Evolutionary conservation across 2,113 vertebrate genomes (phyloP).

Genomic region (Atherinomorus stipes): DNA sequence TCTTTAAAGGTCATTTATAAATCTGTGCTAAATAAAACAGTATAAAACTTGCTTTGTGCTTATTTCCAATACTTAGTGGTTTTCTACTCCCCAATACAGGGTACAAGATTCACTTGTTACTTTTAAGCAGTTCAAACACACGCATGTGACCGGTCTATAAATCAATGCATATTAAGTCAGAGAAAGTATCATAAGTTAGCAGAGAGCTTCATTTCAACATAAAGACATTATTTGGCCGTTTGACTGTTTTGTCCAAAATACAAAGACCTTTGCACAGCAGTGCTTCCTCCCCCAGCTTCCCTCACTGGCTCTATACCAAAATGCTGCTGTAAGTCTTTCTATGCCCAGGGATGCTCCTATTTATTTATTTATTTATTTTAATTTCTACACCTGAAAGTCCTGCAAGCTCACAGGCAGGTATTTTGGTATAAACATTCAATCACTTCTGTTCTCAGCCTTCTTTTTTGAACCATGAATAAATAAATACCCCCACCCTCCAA

Average conservation of each 20-base stretch:
- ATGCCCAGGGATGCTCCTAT: slow-evolving; percentile 1
- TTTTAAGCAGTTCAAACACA: too few species aligned
- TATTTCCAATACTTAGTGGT: too few species aligned
- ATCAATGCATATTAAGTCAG: too few species aligned
- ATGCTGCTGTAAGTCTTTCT: slow-evolving; percentile 22
- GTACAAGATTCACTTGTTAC: too few species aligned
- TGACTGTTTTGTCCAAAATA: background rate
- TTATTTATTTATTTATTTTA: background rate
- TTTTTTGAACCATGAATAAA: slow-evolving; percentile 18
- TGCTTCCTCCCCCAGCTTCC: background rate
- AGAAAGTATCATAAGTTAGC: background rate
- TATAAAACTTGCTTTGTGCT: too few species aligned
- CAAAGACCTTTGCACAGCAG: background rate
- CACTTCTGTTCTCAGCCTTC: slow-evolving; percentile 16
- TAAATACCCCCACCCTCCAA: too few species aligned
- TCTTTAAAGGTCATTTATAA: too few species aligned
- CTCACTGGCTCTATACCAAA: slow-evolving; percentile 34
- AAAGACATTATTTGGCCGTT: background rate
- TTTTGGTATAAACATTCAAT: slow-evolving; percentile 7
- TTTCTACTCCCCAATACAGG: too few species aligned
- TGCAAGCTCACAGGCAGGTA: slow-evolving; percentile 9
- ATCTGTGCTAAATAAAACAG: too few species aligned
- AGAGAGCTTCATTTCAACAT: background rate
- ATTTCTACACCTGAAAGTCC: slow-evolving; percentile 33
- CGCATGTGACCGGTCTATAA: too few species aligned